A percentile compares a stretch with the other conserved stretches of the same genome.
phyloP scores from a whole-genome alignment of 2,888 invertebrate species.

The Philereme transversata region DNA sequence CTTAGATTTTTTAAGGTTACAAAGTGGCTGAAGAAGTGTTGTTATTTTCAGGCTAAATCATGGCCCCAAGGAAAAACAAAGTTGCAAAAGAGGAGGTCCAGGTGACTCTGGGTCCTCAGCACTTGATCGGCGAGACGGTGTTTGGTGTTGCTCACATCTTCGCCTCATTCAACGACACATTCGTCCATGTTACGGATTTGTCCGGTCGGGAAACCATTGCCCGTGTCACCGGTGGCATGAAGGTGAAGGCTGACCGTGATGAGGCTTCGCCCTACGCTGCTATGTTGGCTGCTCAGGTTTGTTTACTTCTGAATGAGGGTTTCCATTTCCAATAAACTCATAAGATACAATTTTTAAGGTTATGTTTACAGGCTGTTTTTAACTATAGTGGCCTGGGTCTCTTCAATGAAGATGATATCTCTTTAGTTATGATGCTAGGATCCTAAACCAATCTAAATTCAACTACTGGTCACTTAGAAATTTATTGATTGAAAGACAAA shows the following conservation, averaged over 20 bases:
- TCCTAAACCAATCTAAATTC: too few relatives aligned
- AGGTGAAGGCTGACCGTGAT: slow-evolving; percentile 99
- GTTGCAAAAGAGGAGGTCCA: slow-evolving; percentile 98
- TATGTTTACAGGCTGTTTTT: slow-evolving; percentile 43
- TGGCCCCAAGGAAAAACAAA: slow-evolving; percentile 99
- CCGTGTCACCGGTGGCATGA: slow-evolving; percentile 99
- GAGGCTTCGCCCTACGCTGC: slow-evolving; percentile 99
- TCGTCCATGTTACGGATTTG: slow-evolving; percentile 99
- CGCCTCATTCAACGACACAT: slow-evolving; percentile 99
- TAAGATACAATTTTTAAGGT: slow-evolving; percentile 47
- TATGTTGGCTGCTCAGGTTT: slow-evolving; percentile 99
- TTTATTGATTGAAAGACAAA: not conserved
- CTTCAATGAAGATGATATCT: not conserved
- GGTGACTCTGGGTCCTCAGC: slow-evolving; percentile 97
- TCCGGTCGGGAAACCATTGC: slow-evolving; percentile 98
- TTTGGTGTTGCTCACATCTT: slow-evolving; percentile 99
- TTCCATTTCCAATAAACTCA: not conserved
- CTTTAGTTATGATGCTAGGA: too few relatives aligned
- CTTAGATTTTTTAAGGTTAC: slow-evolving; percentile 71
- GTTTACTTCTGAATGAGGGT: slow-evolving; percentile 36
- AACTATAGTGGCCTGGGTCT: not conserved
- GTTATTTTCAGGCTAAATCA: slow-evolving; percentile 83
- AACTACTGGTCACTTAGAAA: not conserved
- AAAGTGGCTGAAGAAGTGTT: slow-evolving; percentile 70
- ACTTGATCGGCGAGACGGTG: slow-evolving; percentile 98